phyloP scores from a whole-genome alignment of 2,797 vertebrate genomes.

The Micromesistius poutassou region DNA sequence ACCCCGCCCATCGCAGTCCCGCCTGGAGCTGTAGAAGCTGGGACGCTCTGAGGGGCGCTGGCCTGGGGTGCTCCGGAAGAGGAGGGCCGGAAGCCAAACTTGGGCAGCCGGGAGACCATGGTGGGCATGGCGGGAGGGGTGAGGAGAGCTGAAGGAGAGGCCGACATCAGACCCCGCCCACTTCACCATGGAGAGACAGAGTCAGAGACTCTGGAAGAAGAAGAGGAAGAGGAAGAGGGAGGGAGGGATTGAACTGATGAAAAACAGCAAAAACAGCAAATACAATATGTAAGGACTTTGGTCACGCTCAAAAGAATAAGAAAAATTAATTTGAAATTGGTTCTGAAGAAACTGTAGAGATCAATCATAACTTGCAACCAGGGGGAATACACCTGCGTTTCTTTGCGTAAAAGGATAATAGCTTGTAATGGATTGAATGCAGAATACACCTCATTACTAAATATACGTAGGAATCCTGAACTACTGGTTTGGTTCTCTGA shows the following conservation, averaged over 20 bases:
- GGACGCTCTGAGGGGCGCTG: slow-evolving; percentile 25
- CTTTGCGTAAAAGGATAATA: neutral
- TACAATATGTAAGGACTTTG: neutral
- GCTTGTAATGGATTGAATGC: neutral
- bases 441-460: neutral
- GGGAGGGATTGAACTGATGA: slow-evolving; percentile 6
- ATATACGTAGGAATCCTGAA: neutral
- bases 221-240: slow-evolving; percentile 18
- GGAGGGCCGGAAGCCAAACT: slow-evolving; percentile 76
- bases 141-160: slow-evolving; percentile 43
- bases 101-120: slow-evolving; percentile 91
- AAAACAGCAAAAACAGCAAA: neutral
- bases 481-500: neutral
- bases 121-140: slow-evolving; percentile 79
- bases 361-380: neutral
- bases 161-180: slow-evolving; percentile 85
- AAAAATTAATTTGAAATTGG: neutral
- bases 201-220: slow-evolving; percentile 46
- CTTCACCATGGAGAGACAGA: slow-evolving; percentile 65
- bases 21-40: rapidly evolving
- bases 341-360: neutral
- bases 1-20: slow-evolving; percentile 6
- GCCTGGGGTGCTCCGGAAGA: slow-evolving; percentile 56
- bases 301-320: neutral
- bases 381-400: neutral